Base-by-base conservation (phyloP, 2,113 vertebrate genomes). In the Bubo blakistoni region DNA sequence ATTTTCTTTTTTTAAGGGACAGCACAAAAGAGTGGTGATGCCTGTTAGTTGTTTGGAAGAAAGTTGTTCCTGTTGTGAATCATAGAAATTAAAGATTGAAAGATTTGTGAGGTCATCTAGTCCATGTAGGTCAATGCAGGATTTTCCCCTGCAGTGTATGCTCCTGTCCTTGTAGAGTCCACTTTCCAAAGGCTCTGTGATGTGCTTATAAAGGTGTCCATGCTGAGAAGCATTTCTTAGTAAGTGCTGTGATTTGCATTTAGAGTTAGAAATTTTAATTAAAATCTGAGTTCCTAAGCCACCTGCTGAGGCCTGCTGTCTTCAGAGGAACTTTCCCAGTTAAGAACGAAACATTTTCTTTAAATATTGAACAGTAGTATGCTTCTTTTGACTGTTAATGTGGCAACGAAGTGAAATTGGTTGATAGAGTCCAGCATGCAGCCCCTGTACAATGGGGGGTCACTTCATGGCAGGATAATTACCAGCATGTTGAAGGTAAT, bases 181-280 rank as follows among this genome's bases (percentile, higher is more conserved):
- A 94, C 92, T 96, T 94, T 86, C 90, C 44, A 54, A 81, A 78
- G 94, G 79, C 82, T 92, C 81, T 86, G 63, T 82, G 91, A 92
- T 92, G 92, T 86, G 84, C 87, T 93, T 80, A 20, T 9, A 65
- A 78, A 95, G 85, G 85, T 96, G 66, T 58, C 88, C 97, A 81
- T 94, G 95, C 96, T 97, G 95, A 90, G 97, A 96, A 81, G 92
- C 80, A 29, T 96, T 93, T 95, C 95, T 94, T 91, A 91, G 85
- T 66, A 55, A 96, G 94, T 93, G 91, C 92, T 97, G 92, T 95
- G 91, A 95, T 97, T 97, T 98, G 96, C 97, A 97, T 97, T 97
- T 97, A 93, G 95, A 98, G 94, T 91, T 92, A 70, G 71, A 97
- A 94, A 94, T 93, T 95, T 95, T 97, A 97, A 97, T 97, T 97